Conservation (phyloP, 2,113 vertebrate species). For the Martes martes region DNA sequence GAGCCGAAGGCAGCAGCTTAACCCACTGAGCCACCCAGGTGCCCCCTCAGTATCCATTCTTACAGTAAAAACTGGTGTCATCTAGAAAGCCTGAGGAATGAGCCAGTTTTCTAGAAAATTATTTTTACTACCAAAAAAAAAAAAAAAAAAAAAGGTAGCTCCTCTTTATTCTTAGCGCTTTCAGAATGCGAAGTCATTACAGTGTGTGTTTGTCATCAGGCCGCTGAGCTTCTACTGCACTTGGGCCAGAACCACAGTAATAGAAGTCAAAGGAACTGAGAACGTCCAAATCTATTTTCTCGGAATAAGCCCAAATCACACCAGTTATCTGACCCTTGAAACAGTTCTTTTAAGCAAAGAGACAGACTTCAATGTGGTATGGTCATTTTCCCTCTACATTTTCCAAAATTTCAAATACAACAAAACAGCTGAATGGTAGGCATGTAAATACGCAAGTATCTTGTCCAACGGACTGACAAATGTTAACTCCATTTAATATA, state of each 20-base stretch:
- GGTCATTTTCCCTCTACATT: background rate
- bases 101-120: conserved; percentile 15
- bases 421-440: background rate
- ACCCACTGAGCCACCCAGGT: no score
- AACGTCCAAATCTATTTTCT: background rate
- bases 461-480: background rate
- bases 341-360: background rate
- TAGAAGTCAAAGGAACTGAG: conserved; percentile 30
- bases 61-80: background rate
- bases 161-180: conserved; percentile 7
- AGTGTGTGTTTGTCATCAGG: background rate
- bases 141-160: background rate
- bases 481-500: background rate
- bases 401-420: conserved; percentile 9
- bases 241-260: background rate
- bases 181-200: conserved; percentile 1
- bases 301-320: background rate
- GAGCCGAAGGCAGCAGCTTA: no score
- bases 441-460: background rate
- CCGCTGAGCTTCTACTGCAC: background rate
- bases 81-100: background rate
- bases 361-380: background rate
- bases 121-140: background rate
- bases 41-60: background rate
- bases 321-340: background rate